Evolutionary conservation across 2,113 vertebrate genomes (phyloP), one percentile per base, ranked within the genome.

Genomic region (Lucifuga dentata): DNA sequence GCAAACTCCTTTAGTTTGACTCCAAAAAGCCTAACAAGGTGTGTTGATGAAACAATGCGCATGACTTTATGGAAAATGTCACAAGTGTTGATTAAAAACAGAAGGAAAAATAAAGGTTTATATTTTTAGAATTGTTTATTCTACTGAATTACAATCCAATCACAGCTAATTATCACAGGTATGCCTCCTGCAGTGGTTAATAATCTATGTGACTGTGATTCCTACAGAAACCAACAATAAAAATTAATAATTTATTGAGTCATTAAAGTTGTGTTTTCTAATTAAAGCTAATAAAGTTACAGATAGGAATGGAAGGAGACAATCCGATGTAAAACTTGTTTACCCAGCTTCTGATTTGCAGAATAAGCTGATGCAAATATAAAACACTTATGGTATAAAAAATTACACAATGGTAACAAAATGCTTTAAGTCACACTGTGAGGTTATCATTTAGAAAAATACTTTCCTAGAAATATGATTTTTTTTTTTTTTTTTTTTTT

Each of bases 41-140:
- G 76, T 81, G 73, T 82, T 84, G 82, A 87, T 83, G 50, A 80
- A 87, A 84, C 87, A 82, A 3, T 8, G 53, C 49, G 46, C 19
- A 44, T 29, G 35, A 39, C 75, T 78, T 76, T 51, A 19, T 67
- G 58, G 41, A 33, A 83, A 86, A 82, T 76, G 76, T 86, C 83
- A 84, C 10, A 36, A 2, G 35, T 66, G 82, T 83, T 80, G 61
- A 62, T 64, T n/a, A 36, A 56, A 24, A 82, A 69, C 49, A 48
- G n/a, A 45, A 52, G 53, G 23, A 49, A 53, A 65, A 78, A 84
- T 76, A 73, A 64, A 70, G 48, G 60, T 35, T 52, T 66, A 50
- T 53, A 44, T 68, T 69, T 49, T 48, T 8, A 12, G 11, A 21
- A 46, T 64, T 52, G n/a, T n/a, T n/a, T n/a, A 52, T 65, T 56